Evolutionary conservation across 1,140 invertebrate genomes (phyloP).

Genomic region (Nymphalis io): DNA sequence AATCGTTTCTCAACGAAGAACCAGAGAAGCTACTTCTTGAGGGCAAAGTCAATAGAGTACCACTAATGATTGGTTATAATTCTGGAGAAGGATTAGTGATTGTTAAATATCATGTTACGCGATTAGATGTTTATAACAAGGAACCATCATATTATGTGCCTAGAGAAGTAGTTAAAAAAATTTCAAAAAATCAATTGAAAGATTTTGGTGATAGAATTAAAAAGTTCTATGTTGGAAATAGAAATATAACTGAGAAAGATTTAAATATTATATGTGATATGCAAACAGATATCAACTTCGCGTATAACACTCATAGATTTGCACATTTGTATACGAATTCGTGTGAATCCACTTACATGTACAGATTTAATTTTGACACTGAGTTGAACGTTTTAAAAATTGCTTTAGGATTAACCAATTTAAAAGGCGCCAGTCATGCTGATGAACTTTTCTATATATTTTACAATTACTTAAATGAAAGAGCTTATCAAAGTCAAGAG

Average conservation of each 20-base stretch:
- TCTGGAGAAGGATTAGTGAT: constrained; percentile 80
- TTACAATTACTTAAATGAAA: constrained; percentile 67
- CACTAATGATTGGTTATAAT: constrained; percentile 82
- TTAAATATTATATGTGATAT: constrained; percentile 55
- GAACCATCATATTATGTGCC: constrained; percentile 61
- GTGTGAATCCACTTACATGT: constrained; percentile 70
- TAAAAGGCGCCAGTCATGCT: constrained; percentile 80
- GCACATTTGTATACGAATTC: constrained; percentile 47
- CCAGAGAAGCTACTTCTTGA: constrained; percentile 56
- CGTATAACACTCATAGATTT: constrained; percentile 68
- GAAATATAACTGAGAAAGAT: constrained; percentile 58
- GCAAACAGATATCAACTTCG: constrained; percentile 69
- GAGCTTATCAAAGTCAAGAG: constrained; percentile 52
- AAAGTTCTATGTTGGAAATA: constrained; percentile 74
- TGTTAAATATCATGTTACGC: constrained; percentile 49
- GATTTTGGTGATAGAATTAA: constrained; percentile 64
- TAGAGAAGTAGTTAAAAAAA: constrained; percentile 40
- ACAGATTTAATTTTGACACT: constrained; percentile 73
- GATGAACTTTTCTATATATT: constrained; percentile 84
- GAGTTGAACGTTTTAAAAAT: constrained; percentile 61
- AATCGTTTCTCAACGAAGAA: constrained; percentile 58
- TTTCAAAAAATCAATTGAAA: constrained; percentile 41
- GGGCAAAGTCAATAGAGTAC: constrained; percentile 79
- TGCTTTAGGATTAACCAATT: constrained; percentile 34
- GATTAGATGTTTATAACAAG: constrained; percentile 47